These are phyloP conservation scores for Oscheius sp. DNA, from an alignment of 1,140 invertebrate genomes.

Conservation along the genomic window DNA sequence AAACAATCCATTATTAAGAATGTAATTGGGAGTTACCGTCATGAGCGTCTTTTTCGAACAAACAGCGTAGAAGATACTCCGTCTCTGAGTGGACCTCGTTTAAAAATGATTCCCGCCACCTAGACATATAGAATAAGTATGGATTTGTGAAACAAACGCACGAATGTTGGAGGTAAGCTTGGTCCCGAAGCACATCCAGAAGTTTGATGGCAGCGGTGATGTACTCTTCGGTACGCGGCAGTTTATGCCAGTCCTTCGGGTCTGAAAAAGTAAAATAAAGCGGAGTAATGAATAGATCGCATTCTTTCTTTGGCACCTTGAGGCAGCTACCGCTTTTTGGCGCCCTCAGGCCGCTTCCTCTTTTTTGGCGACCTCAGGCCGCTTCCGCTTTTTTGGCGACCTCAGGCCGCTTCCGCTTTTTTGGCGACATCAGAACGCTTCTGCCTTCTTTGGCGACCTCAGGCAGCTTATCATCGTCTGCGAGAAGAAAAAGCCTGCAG, in stretches of 20 bases:
- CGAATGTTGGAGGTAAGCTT: background rate
- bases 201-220: background rate
- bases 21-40: background rate
- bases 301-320: background rate
- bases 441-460: no score
- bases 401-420: background rate
- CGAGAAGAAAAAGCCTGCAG: no score
- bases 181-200: constrained; percentile 3
- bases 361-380: background rate
- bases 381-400: no score
- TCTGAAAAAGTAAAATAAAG: background rate
- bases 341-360: no score
- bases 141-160: background rate
- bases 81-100: constrained; percentile 20
- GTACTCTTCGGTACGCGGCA: background rate
- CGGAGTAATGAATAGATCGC: background rate
- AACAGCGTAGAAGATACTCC: background rate
- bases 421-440: background rate
- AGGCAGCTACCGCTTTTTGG: background rate
- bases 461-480: no score
- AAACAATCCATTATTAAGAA: background rate
- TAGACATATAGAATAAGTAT: background rate
- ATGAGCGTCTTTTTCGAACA: constrained; percentile 9
- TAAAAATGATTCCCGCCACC: constrained; percentile 3
- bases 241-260: background rate